phyloP scores from a whole-genome alignment of 2,888 invertebrate species.

The Lymantria dispar region DNA sequence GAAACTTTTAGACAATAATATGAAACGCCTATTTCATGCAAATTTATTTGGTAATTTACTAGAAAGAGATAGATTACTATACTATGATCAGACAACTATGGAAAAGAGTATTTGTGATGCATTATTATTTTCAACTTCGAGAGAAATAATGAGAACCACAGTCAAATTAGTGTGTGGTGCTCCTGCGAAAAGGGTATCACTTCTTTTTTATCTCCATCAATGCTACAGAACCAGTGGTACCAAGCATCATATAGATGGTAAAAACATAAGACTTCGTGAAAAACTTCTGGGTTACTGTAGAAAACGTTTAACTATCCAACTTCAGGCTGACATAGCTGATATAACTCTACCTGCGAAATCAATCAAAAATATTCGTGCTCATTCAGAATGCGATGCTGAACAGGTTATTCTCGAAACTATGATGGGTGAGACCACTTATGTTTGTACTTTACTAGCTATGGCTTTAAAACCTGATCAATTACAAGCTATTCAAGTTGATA shows the following conservation, averaged over 20 bases:
- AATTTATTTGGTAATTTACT: constrained; percentile 21
- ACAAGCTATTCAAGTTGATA: constrained; percentile 54
- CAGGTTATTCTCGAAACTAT: constrained; percentile 65
- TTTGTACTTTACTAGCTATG: constrained; percentile 68
- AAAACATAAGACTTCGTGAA: constrained; percentile 62
- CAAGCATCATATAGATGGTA: constrained; percentile 61
- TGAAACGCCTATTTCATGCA: constrained; percentile 56
- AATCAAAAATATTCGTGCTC: constrained; percentile 60
- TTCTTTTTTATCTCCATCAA: constrained; percentile 72
- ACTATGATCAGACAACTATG: constrained; percentile 69
- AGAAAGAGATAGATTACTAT: constrained; percentile 46
- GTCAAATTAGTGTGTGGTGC: constrained; percentile 67
- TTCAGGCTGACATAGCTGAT: constrained; percentile 58
- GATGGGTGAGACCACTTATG: constrained; percentile 62
- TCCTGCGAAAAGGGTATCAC: constrained; percentile 56
- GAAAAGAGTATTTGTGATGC: constrained; percentile 58
- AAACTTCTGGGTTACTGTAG: constrained; percentile 65
- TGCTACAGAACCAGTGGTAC: constrained; percentile 61
- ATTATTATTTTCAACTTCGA: constrained; percentile 58
- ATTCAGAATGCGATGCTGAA: constrained; percentile 40
- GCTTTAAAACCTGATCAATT: constrained; percentile 70
- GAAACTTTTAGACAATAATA: constrained; percentile 50
- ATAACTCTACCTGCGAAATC: constrained; percentile 54
- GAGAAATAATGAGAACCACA: constrained; percentile 66
- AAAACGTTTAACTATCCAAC: constrained; percentile 52